Conservation (phyloP, 2,888 invertebrate species). For the Dascillus cervinus region DNA sequence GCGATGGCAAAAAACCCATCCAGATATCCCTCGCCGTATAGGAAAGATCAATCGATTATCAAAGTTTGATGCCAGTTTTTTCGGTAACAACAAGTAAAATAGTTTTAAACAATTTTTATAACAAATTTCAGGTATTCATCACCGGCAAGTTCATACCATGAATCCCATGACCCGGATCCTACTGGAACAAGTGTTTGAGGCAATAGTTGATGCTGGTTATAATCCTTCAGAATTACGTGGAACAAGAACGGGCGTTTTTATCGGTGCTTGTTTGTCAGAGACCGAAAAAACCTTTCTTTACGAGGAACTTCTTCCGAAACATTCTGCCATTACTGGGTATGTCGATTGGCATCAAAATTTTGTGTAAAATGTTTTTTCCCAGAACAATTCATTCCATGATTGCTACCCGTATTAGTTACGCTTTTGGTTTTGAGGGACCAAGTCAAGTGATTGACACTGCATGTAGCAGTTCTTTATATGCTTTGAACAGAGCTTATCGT, state of each 20-base stretch:
- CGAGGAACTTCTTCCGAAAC: slow-evolving; percentile 6
- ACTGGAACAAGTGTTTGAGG: slow-evolving; percentile 52
- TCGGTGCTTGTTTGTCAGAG: slow-evolving; percentile 69
- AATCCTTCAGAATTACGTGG: slow-evolving; percentile 67
- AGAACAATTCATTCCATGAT: slow-evolving; percentile 85
- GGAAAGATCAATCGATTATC: slow-evolving; percentile 54
- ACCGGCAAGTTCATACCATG: slow-evolving; percentile 54
- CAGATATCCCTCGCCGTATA: slow-evolving; percentile 51
- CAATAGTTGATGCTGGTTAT: slow-evolving; percentile 51
- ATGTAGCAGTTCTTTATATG: slow-evolving; percentile 88
- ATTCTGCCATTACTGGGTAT: slow-evolving; percentile 49
- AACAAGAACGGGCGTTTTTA: slow-evolving; percentile 69
- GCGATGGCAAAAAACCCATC: slow-evolving; percentile 63
- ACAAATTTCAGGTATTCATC: slow-evolving; percentile 46
- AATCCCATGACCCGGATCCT: slow-evolving; percentile 51
- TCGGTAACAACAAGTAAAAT: slow-evolving; percentile 34
- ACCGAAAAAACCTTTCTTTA: slow-evolving; percentile 67
- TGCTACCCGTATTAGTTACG: slow-evolving; percentile 83
- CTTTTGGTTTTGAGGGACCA: slow-evolving; percentile 83
- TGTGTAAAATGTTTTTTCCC: slow-evolving; percentile 9
- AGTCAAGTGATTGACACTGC: slow-evolving; percentile 87
- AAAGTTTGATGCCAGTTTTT: slow-evolving; percentile 50
- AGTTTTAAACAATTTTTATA: neutral
- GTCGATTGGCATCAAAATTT: slow-evolving; percentile 7
- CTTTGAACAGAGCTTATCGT: slow-evolving; percentile 75